Evolutionary conservation across 92 coral and sea anemone genomes (phyloP).

Genomic region (Porites lobata): DNA sequence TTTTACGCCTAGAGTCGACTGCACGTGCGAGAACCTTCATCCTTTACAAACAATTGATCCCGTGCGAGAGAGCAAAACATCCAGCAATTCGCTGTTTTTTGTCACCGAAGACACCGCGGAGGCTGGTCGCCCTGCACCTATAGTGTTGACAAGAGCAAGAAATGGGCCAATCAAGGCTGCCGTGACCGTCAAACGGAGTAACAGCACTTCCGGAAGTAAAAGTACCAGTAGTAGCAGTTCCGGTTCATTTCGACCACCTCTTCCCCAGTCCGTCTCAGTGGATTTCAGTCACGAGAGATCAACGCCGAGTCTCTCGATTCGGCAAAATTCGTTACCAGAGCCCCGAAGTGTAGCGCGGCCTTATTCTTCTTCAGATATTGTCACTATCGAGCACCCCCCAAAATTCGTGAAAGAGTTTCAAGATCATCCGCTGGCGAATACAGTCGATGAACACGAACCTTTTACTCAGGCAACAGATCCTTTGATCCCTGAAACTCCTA

Average conservation of each 20-base stretch:
- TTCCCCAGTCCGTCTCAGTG: slow-evolving; percentile 27
- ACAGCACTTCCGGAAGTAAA: slow-evolving; percentile 41
- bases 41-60: slow-evolving; percentile 45
- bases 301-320: slow-evolving; percentile 23
- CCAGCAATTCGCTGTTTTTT: slow-evolving; percentile 67
- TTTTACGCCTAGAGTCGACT: slow-evolving; percentile 66
- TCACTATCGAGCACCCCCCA: slow-evolving; percentile 21
- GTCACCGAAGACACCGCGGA: slow-evolving; percentile 61
- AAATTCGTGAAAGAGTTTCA: slow-evolving; percentile 9
- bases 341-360: slow-evolving; percentile 25
- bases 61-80: slow-evolving; percentile 33
- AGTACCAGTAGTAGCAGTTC: slow-evolving; percentile 20
- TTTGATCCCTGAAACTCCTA: slow-evolving; percentile 23
- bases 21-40: slow-evolving; percentile 76
- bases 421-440: slow-evolving; percentile 28
- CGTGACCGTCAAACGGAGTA: slow-evolving; percentile 66
- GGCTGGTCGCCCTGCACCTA: slow-evolving; percentile 84
- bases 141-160: slow-evolving; percentile 73
- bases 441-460: slow-evolving; percentile 44
- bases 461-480: slow-evolving; percentile 34
- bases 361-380: slow-evolving; percentile 28
- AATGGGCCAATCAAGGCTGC: slow-evolving; percentile 83
- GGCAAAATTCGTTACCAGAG: slow-evolving; percentile 45
- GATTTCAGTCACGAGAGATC: slow-evolving; percentile 37
- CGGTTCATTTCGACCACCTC: slow-evolving; percentile 19